Conservation (phyloP, 2,113 vertebrate genomes). For the Bos taurus region ARS-UCD2.0 NC_037340.1:3520001-3520500, state of each 20-base stretch:
- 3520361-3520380: slow-evolving; percentile 11
- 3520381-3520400: neutral
- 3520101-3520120: neutral
- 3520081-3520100: neutral
- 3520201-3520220: slow-evolving; percentile 25
- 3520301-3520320: neutral
- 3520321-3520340: neutral
- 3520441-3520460: neutral
- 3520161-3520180: neutral
- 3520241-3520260: neutral
- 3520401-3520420: slow-evolving; percentile 23
- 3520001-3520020: too few relatives aligned
- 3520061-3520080: neutral
- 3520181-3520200: neutral
- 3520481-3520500: neutral
- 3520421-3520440: neutral
- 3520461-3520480: neutral
- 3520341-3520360: neutral
- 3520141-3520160: neutral
- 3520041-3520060: neutral
- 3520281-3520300: neutral
- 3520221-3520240: neutral
- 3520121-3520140: neutral
- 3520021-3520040: neutral
- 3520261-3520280: neutral